Percentiles rank a stretch among this genome's conserved stretches.
Conservation (phyloP, 2,113 vertebrate species). For the Telmatochromis sp. region DNA sequence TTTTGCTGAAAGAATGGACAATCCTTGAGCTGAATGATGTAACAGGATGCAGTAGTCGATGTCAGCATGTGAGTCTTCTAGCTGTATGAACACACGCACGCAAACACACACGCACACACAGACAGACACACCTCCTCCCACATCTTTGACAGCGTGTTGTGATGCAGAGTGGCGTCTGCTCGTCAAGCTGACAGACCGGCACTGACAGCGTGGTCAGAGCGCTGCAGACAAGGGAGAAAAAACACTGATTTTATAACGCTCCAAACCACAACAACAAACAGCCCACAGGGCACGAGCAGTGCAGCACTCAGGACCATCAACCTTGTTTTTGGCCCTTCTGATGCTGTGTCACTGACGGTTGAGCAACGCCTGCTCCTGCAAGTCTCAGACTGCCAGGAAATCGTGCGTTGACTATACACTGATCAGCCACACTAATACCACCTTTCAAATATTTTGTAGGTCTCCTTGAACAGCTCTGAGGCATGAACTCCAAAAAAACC, state of each 20-base stretch:
- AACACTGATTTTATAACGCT: conserved; percentile 43
- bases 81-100: background rate
- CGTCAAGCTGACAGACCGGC: conserved; percentile 59
- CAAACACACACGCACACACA: background rate
- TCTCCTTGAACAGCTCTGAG: background rate
- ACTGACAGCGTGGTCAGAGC: conserved; percentile 52
- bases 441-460: background rate
- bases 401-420: background rate
- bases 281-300: conserved; percentile 6
- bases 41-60: conserved; percentile 46
- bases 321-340: conserved; percentile 3
- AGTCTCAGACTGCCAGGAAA: background rate
- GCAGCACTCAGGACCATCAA: background rate
- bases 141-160: conserved; percentile 56
- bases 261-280: conserved; percentile 46
- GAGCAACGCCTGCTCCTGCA: background rate
- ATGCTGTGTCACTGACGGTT: conserved; percentile 19
- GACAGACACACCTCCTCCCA: conserved; percentile 33
- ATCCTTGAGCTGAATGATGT: conserved; percentile 34
- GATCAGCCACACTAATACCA: background rate
- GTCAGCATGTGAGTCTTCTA: conserved; percentile 39
- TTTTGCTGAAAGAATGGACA: background rate
- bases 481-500: background rate
- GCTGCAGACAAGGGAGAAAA: conserved; percentile 33
- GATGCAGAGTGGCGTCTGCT: conserved; percentile 66